These are phyloP conservation scores for Temnothorax curvispinosus DNA, from an alignment of 1,140 invertebrate species.

Conservation along the genomic window DNA sequence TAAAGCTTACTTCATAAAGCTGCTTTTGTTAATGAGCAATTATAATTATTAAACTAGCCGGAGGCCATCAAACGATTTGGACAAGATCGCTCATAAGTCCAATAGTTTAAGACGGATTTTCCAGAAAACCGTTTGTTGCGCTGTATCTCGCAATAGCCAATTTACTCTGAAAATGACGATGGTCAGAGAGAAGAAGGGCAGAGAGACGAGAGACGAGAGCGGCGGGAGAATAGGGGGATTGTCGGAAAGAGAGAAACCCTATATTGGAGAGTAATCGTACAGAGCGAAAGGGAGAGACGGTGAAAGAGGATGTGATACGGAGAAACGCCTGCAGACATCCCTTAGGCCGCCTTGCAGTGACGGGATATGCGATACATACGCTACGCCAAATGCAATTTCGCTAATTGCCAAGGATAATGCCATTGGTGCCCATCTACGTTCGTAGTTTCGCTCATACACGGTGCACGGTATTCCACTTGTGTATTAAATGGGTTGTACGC, in stretches of 20 bases:
- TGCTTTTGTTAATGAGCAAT: constrained; percentile 16
- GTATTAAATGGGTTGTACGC: constrained; percentile 53
- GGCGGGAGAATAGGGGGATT: not conserved
- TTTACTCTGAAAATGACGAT: constrained; percentile 53
- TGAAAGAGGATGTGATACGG: constrained; percentile 48
- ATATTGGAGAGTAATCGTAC: constrained; percentile 42
- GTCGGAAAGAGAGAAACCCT: constrained; percentile 53
- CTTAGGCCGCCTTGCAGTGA: constrained; percentile 57
- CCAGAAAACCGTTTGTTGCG: constrained; percentile 43
- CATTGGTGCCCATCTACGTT: constrained; percentile 53
- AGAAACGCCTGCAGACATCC: constrained; percentile 56
- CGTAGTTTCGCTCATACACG: constrained; percentile 39
- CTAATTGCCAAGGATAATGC: constrained; percentile 79
- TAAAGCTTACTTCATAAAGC: not conserved
- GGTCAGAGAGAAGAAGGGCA: constrained; percentile 6
- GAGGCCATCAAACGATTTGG: constrained; percentile 8
- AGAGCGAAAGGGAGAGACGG: constrained; percentile 13
- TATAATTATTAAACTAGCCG: constrained; percentile 13
- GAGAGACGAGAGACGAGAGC: not conserved
- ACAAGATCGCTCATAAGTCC: not conserved
- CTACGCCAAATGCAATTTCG: constrained; percentile 75
- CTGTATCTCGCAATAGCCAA: constrained; percentile 42
- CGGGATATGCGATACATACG: constrained; percentile 60
- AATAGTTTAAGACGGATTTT: constrained; percentile 47
- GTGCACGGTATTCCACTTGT: constrained; percentile 45